Evolutionary conservation across 2,113 vertebrate species (phyloP).

Genomic region (Eudyptes chrysolophus): DNA sequence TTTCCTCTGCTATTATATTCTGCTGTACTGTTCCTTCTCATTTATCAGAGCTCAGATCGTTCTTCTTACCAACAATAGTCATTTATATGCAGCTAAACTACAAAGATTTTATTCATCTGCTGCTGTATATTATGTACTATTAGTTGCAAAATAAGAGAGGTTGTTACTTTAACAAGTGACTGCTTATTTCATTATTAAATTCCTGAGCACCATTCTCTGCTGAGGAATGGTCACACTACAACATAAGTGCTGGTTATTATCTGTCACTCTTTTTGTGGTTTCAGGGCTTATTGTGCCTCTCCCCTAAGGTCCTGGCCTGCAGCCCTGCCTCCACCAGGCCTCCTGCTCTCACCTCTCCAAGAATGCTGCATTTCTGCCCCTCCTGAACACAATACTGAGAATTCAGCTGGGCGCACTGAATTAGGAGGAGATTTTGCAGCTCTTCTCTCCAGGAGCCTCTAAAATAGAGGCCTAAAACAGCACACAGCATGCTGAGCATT

Average conservation of each 20-base stretch:
- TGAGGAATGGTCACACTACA: neutral
- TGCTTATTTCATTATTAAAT: neutral
- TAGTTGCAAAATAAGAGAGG: neutral
- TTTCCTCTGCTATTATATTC: neutral
- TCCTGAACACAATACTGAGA: neutral
- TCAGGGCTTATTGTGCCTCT: neutral
- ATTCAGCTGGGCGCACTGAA: neutral
- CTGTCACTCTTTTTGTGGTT: neutral
- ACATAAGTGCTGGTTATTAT: neutral
- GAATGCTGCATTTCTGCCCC: neutral
- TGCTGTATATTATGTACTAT: neutral
- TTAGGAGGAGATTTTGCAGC: neutral
- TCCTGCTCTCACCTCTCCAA: neutral
- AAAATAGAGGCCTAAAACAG: neutral
- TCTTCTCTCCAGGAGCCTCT: neutral
- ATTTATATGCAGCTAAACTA: conserved; percentile 13
- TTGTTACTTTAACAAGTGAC: neutral
- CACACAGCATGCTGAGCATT: neutral
- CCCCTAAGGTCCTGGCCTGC: neutral
- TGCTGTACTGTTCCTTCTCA: neutral
- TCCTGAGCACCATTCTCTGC: neutral
- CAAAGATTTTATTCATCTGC: neutral
- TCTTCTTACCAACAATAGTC: neutral
- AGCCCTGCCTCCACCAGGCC: neutral
- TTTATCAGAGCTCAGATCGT: neutral